phyloP scores from a whole-genome alignment of 92 coral and sea anemone species.

The Epizoanthus stellaris region DNA sequence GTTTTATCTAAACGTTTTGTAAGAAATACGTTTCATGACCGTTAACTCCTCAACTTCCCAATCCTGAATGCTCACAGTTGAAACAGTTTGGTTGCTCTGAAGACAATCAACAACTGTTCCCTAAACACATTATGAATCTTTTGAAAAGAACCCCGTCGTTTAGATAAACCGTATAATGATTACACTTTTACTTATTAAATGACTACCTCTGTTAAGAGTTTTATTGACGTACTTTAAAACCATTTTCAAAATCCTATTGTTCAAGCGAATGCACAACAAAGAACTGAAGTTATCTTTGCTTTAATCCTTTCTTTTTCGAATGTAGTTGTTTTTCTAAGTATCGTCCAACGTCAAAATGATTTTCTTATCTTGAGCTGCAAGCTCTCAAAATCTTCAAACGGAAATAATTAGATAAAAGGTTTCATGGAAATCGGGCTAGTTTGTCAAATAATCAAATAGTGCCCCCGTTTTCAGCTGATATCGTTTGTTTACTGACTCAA shows the following conservation, averaged over 20 bases:
- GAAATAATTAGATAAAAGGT: slow-evolving; percentile 17
- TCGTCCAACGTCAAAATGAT: neutral
- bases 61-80: neutral
- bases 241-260: neutral
- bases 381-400: slow-evolving; percentile 23
- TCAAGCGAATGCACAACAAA: neutral
- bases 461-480: slow-evolving; percentile 32
- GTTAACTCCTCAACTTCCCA: too few species aligned
- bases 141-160: slow-evolving; percentile 40
- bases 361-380: slow-evolving; percentile 31
- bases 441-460: slow-evolving; percentile 44
- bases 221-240: neutral
- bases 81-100: neutral
- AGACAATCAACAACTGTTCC: slow-evolving; percentile 21
- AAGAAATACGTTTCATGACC: too few species aligned
- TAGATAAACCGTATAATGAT: slow-evolving; percentile 34
- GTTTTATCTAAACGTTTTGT: too few species aligned
- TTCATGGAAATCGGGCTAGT: slow-evolving; percentile 34
- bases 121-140: slow-evolving; percentile 24
- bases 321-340: slow-evolving; percentile 7
- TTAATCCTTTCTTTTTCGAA: neutral
- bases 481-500: slow-evolving; percentile 37
- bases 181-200: slow-evolving; percentile 31
- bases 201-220: neutral
- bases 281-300: slow-evolving; percentile 7